Evolutionary conservation across 2,113 vertebrate species (phyloP).

Genomic region (Nycticebus coucang): DNA sequence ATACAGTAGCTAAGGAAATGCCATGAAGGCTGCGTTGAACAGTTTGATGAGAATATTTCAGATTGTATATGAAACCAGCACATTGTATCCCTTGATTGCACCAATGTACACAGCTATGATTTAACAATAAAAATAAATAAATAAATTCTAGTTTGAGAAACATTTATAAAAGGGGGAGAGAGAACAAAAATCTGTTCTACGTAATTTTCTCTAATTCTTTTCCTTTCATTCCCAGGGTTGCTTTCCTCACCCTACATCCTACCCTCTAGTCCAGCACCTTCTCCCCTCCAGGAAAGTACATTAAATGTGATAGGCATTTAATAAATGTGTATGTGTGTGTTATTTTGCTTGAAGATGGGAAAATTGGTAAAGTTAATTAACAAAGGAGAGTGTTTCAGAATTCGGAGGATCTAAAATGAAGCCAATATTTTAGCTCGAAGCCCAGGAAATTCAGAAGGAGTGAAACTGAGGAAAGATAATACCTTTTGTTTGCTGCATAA

Average conservation of each 20-base stretch:
- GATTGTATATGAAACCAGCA: no score
- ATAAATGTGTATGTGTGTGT: background rate
- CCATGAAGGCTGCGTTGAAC: no score
- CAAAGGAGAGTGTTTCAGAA: conserved; percentile 40
- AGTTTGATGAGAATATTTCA: no score
- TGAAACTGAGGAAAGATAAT: conserved; percentile 9
- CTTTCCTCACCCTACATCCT: background rate
- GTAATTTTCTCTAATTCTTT: conserved; percentile 7
- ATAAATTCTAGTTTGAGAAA: conserved; percentile 43
- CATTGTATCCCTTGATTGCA: no score
- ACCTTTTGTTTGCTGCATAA: conserved; percentile 34
- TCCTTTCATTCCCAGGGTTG: background rate
- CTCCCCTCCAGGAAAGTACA: background rate
- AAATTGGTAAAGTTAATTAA: background rate
- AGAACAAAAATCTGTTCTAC: background rate
- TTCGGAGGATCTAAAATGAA: conserved; percentile 15
- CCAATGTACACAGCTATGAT: no score
- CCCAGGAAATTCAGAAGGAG: background rate
- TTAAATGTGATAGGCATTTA: background rate
- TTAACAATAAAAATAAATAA: no score
- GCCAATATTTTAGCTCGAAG: background rate
- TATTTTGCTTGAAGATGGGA: background rate
- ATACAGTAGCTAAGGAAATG: no score
- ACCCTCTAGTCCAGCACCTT: background rate
- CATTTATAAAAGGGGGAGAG: background rate